phyloP scores from a whole-genome alignment of 30 jellyfish, hydroid and myxozoan species.

The Haliclystus octoradiatus region DNA sequence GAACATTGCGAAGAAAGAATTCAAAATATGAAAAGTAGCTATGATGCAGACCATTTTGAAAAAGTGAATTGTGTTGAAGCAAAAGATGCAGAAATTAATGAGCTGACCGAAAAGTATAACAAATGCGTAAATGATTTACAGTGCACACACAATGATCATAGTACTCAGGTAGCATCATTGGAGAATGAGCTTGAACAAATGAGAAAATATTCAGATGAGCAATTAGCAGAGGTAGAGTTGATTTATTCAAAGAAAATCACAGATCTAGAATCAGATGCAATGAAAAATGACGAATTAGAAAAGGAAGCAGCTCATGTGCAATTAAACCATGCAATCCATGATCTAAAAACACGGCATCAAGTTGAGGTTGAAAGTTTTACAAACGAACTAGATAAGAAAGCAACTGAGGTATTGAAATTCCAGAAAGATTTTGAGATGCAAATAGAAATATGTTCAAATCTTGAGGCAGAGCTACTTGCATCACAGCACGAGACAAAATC shows the following conservation, averaged over 20 bases:
- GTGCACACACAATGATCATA: slow-evolving; percentile 10
- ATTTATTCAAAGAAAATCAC: slow-evolving; percentile 10
- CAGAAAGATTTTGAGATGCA: slow-evolving; percentile 7
- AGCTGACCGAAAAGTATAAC: slow-evolving; percentile 13
- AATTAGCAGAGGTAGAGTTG: slow-evolving; percentile 5
- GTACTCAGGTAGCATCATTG: slow-evolving; percentile 12
- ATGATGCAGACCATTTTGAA: slow-evolving; percentile 45
- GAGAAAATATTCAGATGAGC: neutral
- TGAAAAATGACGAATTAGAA: neutral
- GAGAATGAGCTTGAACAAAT: slow-evolving; percentile 23
- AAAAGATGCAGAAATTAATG: slow-evolving; percentile 61
- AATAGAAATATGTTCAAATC: slow-evolving; percentile 6
- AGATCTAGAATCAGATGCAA: slow-evolving; percentile 8
- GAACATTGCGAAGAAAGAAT: slow-evolving; percentile 32
- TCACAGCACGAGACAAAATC: neutral
- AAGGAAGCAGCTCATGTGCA: neutral
- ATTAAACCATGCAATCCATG: neutral
- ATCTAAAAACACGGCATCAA: neutral
- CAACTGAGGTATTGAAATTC: slow-evolving; percentile 14
- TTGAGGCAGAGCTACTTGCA: neutral
- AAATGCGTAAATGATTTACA: slow-evolving; percentile 37
- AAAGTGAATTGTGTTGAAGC: slow-evolving; percentile 28
- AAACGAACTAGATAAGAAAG: too few species aligned
- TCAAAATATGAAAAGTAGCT: slow-evolving; percentile 9
- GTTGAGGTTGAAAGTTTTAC: too few species aligned